Conservation (phyloP, 2,888 invertebrate genomes). For the Noctua janthina region DNA sequence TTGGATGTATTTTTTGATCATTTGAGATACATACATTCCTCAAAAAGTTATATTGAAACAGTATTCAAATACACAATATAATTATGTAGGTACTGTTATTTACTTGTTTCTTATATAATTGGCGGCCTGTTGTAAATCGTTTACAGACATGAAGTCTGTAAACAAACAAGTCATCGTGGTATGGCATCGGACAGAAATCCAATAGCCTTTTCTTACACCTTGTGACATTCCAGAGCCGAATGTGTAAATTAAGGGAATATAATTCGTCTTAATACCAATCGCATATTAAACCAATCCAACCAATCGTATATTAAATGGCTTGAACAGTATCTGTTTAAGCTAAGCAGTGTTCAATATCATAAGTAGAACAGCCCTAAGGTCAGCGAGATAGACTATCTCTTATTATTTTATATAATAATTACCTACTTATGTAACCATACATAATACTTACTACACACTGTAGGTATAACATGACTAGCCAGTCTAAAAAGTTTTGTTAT, state of each 20-base stretch:
- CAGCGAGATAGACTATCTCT: conserved; percentile 24
- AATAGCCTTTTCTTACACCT: background rate
- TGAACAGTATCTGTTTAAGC: conserved; percentile 14
- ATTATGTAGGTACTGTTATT: conserved; percentile 18
- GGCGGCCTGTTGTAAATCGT: conserved; percentile 1
- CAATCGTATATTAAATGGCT: background rate
- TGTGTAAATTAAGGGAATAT: conserved; percentile 2
- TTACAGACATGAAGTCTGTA: conserved; percentile 2
- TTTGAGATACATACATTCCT: conserved; percentile 59
- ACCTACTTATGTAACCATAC: conserved; percentile 2
- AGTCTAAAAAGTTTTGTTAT: background rate
- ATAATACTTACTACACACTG: conserved; percentile 17
- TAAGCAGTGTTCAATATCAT: conserved; percentile 29
- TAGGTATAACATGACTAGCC: conserved; percentile 8
- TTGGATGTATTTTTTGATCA: conserved; percentile 59
- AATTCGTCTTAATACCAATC: background rate
- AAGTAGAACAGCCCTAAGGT: conserved; percentile 12
- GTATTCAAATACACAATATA: conserved; percentile 35
- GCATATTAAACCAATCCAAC: no score
- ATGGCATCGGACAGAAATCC: conserved; percentile 8
- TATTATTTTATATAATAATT: conserved; percentile 24
- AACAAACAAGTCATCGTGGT: conserved; percentile 9
- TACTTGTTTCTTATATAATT: conserved; percentile 15
- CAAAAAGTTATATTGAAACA: conserved; percentile 27
- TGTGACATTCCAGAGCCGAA: conserved; percentile 39